phyloP scores from a whole-genome alignment of 2,113 vertebrate species.

The Vombatus ursinus region DNA sequence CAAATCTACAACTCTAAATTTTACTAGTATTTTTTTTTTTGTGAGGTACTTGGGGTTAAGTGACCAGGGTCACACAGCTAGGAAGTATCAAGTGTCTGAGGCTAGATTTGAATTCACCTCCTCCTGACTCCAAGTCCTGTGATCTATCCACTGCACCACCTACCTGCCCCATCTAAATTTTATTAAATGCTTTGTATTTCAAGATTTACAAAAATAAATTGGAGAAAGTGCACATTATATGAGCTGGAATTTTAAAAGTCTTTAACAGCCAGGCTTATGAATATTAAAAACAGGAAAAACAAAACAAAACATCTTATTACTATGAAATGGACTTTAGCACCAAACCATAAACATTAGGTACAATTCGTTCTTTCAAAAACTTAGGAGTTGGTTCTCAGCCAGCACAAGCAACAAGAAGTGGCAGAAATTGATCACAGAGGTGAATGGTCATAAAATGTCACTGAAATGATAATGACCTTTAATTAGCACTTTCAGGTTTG shows the following conservation, averaged over 20 bases:
- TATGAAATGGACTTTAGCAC: not conserved
- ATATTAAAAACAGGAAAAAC: not conserved
- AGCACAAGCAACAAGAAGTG: slow-evolving; percentile 7
- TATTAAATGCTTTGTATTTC: not conserved
- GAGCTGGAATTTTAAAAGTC: not conserved
- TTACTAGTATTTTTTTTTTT: not conserved
- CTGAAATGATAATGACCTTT: not conserved
- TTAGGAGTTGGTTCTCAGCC: slow-evolving; percentile 19
- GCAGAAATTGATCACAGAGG: slow-evolving; percentile 28
- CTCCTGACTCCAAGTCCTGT: no score
- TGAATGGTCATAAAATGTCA: not conserved
- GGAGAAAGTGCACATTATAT: not conserved
- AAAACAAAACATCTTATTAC: not conserved
- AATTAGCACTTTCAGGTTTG: not conserved
- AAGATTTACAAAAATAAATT: not conserved
- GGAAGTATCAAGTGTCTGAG: no score
- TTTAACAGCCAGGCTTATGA: not conserved
- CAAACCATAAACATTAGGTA: not conserved
- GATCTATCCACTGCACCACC: no score
- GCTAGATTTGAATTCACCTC: no score
- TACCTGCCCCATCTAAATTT: not conserved
- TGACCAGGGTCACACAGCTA: no score
- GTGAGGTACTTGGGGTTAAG: no score
- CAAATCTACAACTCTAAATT: not conserved
- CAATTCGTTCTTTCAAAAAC: not conserved